Conservation (phyloP, 2,888 invertebrate species). For the Pristionchus entomophagus region DNA sequence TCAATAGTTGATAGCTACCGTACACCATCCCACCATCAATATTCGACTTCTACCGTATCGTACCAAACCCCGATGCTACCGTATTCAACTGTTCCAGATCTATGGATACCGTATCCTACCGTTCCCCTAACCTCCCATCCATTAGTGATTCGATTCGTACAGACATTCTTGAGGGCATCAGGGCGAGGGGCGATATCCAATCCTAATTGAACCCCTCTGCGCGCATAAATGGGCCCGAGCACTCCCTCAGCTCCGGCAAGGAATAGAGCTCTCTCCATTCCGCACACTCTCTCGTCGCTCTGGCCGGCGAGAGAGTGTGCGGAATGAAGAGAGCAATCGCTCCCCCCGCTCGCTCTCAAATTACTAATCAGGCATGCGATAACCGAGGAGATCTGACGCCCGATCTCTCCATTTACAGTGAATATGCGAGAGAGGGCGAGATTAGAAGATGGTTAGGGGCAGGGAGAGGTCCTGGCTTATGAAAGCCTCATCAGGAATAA, state of each 20-base stretch:
- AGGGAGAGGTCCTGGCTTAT: background rate
- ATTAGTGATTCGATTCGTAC: background rate
- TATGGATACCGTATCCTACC: background rate
- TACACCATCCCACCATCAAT: too few species aligned
- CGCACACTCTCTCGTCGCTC: background rate
- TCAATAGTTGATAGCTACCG: too few species aligned
- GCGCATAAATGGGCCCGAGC: background rate
- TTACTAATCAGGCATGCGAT: conserved; percentile 33
- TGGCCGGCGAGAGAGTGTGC: background rate
- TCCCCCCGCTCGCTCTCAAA: background rate
- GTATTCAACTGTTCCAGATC: too few species aligned
- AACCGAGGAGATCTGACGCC: background rate
- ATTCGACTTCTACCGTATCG: too few species aligned
- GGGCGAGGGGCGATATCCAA: background rate
- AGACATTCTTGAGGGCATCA: background rate
- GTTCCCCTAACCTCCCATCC: background rate
- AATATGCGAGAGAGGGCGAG: background rate
- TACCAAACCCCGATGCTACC: too few species aligned
- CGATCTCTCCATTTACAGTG: background rate
- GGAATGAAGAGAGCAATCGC: background rate
- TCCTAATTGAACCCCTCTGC: conserved; percentile 23
- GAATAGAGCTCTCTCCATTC: too few species aligned
- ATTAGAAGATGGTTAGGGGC: background rate
- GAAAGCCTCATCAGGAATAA: background rate
- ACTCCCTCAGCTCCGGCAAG: too few species aligned